phyloP scores from a whole-genome alignment of 2,888 invertebrate species.

The Dryobotodes eremita region DNA sequence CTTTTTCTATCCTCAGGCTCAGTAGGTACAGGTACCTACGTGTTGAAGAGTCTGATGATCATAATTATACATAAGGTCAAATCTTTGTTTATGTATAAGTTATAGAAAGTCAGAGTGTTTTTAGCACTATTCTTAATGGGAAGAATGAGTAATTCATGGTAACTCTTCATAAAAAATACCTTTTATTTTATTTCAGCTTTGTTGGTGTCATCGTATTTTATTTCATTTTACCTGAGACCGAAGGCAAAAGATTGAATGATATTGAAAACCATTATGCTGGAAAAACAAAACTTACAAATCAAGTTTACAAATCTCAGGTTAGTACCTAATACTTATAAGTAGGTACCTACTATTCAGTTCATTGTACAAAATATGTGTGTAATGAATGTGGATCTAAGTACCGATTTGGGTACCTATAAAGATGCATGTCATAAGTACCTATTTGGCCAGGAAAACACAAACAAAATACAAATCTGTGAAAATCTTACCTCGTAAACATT shows the following conservation, averaged over 20 bases:
- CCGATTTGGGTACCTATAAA: not conserved
- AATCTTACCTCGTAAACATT: not conserved
- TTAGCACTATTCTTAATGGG: not conserved
- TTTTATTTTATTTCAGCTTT: slow-evolving; percentile 82
- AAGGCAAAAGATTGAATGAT: slow-evolving; percentile 93
- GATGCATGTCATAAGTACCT: not conserved
- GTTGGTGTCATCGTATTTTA: slow-evolving; percentile 92
- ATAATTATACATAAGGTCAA: not conserved
- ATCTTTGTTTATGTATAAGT: not conserved
- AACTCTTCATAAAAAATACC: not conserved
- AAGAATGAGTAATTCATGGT: not conserved
- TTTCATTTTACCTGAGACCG: slow-evolving; percentile 95
- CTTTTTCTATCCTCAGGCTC: not conserved
- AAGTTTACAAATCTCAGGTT: slow-evolving; percentile 84
- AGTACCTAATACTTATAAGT: slow-evolving; percentile 25
- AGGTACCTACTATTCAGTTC: not conserved
- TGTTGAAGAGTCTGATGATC: not conserved
- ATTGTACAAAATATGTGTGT: not conserved
- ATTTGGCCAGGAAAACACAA: not conserved
- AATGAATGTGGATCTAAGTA: not conserved
- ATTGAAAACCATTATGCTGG: slow-evolving; percentile 94
- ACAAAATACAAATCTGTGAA: not conserved
- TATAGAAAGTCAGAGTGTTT: not conserved
- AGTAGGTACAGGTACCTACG: not conserved
- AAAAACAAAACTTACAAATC: slow-evolving; percentile 86